A percentile compares a stretch with the other conserved stretches of the same genome.
Evolutionary conservation across 2,113 vertebrate genomes (phyloP).

Genomic region (Mesocricetus auratus): DNA sequence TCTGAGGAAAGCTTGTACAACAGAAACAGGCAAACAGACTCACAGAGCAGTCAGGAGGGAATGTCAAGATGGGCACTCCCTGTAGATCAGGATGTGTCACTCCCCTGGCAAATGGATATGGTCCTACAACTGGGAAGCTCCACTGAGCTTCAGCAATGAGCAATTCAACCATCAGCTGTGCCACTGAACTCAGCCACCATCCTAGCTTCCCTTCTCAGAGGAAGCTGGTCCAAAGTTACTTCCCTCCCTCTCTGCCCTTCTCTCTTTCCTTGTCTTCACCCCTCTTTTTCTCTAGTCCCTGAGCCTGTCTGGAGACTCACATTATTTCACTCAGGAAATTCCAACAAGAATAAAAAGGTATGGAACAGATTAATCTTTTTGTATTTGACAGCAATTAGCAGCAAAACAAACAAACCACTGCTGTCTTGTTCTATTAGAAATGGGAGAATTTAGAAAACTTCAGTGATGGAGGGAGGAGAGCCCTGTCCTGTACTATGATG

Average conservation of each 20-base stretch:
- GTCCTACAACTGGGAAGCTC: too few species aligned
- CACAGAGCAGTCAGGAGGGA: not conserved
- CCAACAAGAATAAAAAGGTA: not conserved
- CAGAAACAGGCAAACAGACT: not conserved
- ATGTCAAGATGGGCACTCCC: not conserved
- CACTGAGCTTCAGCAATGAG: not conserved
- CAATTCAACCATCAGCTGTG: not conserved
- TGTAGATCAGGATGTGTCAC: not conserved
- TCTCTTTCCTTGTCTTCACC: too few species aligned
- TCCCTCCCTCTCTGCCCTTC: accelerated
- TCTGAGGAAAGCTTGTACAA: not conserved
- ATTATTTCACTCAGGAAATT: not conserved
- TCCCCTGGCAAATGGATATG: not conserved
- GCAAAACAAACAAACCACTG: not conserved
- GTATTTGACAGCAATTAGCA: not conserved
- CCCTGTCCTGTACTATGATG: not conserved
- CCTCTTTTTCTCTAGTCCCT: not conserved
- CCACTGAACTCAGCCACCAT: not conserved
- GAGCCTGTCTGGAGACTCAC: not conserved
- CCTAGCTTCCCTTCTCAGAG: not conserved
- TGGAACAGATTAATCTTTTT: not conserved
- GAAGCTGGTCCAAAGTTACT: not conserved
- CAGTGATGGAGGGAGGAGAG: not conserved
- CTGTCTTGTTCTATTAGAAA: not conserved
- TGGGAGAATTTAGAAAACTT: not conserved